These are phyloP conservation scores for Rhagoletis zephyria DNA, from an alignment of 1,140 invertebrate genomes.

Conservation along the genomic window DNA sequence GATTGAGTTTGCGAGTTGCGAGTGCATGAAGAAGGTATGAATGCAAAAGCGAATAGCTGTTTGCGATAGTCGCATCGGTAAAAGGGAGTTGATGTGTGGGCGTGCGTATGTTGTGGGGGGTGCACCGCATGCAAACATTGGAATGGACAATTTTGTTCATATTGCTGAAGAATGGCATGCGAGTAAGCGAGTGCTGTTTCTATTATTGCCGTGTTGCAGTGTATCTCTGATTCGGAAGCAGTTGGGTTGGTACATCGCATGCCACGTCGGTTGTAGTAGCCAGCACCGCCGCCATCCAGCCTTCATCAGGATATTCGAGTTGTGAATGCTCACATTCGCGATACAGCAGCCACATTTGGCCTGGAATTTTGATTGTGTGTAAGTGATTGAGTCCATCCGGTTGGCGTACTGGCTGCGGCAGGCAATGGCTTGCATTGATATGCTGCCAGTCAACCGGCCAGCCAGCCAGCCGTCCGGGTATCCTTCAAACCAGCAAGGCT, in stretches of 20 bases:
- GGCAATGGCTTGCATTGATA: slow-evolving; percentile 3
- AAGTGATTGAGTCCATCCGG: slow-evolving; percentile 44
- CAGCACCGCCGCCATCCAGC: too few species aligned
- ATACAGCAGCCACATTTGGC: background rate
- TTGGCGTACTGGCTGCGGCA: background rate
- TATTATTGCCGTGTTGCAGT: too few species aligned
- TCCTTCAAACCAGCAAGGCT: background rate
- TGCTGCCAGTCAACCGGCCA: slow-evolving; percentile 36
- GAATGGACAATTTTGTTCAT: slow-evolving; percentile 55
- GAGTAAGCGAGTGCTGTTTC: background rate
- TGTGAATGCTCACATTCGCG: background rate
- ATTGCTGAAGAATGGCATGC: slow-evolving; percentile 54
- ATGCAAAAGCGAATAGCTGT: background rate
- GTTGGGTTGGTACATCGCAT: too few species aligned
- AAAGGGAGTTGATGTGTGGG: background rate
- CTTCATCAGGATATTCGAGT: background rate
- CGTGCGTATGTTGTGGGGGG: background rate
- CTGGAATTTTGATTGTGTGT: slow-evolving; percentile 49
- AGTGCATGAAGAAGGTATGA: background rate
- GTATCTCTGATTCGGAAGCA: background rate
- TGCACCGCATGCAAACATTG: background rate
- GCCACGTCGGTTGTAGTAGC: too few species aligned
- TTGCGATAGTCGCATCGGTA: background rate
- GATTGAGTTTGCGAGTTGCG: background rate
- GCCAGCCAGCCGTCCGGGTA: background rate